A percentile compares a stretch with the other conserved stretches of the same genome.
Evolutionary conservation across 2,888 invertebrate genomes (phyloP).

Genomic region (Salticus scenicus): DNA sequence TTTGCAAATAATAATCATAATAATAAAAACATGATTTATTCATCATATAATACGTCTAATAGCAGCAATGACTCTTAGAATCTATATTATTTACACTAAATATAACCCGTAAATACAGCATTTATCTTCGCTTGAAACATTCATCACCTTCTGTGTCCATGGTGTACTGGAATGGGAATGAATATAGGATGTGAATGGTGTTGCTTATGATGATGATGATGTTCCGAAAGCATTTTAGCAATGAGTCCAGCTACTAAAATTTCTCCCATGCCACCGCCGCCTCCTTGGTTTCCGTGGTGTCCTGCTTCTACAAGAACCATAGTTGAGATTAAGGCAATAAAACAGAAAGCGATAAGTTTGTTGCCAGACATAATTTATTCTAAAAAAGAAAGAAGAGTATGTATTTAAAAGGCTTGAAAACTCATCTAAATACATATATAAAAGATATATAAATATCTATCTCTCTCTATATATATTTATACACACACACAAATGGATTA

Average conservation of each 20-base stretch:
- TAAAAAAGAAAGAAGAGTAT: neutral
- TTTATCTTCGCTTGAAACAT: neutral
- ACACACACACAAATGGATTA: too few species aligned
- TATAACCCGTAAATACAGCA: neutral
- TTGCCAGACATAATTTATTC: conserved; percentile 16
- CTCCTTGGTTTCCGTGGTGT: neutral
- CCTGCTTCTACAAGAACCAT: neutral
- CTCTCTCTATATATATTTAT: too few species aligned
- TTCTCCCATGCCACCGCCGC: conserved; percentile 34
- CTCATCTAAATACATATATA: too few species aligned
- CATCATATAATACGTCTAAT: neutral
- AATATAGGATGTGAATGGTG: conserved; percentile 47
- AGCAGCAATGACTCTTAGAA: neutral
- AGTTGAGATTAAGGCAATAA: conserved; percentile 28
- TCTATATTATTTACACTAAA: neutral
- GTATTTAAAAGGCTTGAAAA: too few species aligned
- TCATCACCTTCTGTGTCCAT: conserved; percentile 31
- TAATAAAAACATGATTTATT: neutral
- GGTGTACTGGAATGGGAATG: conserved; percentile 47
- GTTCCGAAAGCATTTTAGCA: conserved; percentile 55
- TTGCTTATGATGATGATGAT: conserved; percentile 30
- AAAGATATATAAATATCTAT: too few species aligned
- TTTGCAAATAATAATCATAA: too few species aligned
- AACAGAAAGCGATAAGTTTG: conserved; percentile 30
- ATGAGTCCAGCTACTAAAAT: conserved; percentile 56